Conservation (phyloP, 2,797 vertebrate genomes). For the Novumbra hubbsi region DNA sequence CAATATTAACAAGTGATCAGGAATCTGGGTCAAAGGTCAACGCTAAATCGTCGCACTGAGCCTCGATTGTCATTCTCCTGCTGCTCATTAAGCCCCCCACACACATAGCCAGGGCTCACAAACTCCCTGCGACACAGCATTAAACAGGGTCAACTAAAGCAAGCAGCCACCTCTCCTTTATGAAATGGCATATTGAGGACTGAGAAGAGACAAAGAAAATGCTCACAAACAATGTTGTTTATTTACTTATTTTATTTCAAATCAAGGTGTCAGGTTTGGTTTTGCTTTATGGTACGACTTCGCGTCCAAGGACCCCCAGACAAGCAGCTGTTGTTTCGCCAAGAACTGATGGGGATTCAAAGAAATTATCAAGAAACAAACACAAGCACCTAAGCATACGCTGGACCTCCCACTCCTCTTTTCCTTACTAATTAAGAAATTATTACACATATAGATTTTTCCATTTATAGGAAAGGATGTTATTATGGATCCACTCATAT, state of each 20-base stretch:
- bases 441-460: constrained; percentile 49
- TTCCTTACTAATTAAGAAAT: constrained; percentile 41
- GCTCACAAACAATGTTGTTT: neutral
- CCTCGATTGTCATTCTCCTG: constrained; percentile 25
- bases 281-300: no score
- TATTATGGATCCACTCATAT: constrained; percentile 51
- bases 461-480: constrained; percentile 43
- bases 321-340: no score
- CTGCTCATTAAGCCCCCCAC: constrained; percentile 31
- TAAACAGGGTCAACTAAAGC: no score
- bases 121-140: neutral
- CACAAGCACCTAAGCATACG: neutral
- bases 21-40: constrained; percentile 31
- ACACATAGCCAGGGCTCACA: no score
- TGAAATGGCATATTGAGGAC: no score
- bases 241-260: no score
- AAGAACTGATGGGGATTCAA: no score
- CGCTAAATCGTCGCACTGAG: constrained; percentile 19
- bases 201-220: no score
- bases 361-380: neutral
- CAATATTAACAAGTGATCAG: constrained; percentile 36
- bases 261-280: no score
- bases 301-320: neutral
- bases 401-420: constrained; percentile 27
- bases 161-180: no score